Evolutionary conservation across 2,888 invertebrate genomes (phyloP), one percentile per base, ranked within the genome.

Genomic region (Formica aserva): DNA sequence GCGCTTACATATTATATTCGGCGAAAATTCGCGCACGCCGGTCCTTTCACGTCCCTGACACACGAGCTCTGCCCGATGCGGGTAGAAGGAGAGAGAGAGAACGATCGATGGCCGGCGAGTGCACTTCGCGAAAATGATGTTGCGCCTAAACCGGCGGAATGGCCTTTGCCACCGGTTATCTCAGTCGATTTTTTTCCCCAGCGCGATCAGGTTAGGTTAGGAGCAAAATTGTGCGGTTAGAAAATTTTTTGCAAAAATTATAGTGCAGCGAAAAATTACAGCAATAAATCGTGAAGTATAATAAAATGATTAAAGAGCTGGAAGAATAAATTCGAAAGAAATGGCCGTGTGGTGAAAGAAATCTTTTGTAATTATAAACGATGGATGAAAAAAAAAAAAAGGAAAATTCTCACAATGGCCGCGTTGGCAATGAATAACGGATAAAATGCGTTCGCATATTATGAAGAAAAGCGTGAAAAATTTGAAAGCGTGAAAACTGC

Each of bases 41-140:
- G 15, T 22, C 62, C 18, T 6, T 15, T 15, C 32, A 32, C 18
- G 62, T 18, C 22, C 22, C 57, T 57, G 52, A 48, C 48, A 38
- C n/a, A 57, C 15, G n/a, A 66, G 18, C 26, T 76, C 76, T 32
- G 15, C 9, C 63, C n/a, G 75, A 65, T 13, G 35, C 26, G 15
- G 29, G 5, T 26, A 52, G 32, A 29, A 22, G 55, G 41, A 41
- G 62, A 62, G 62, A 65, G 45, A 18, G 78, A 71, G 45, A n/a
- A 26, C 78, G 78, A 80, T 80, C 78, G 72, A 80, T 80, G 78
- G 60, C 72, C 78, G 71, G 62, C 60, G 78, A 57, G 45, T 69
- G 78, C 72, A 62, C 72, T 80, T 71, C 45, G 78, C 60, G 71
- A 80, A 80, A 80, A 80, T 71, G 78, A 78, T 78, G 78, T 78